A percentile compares a stretch with the other conserved stretches of the same genome.
These are phyloP conservation scores for Acanthisitta chloris DNA, from an alignment of 2,113 vertebrate species.

Conservation along the genomic window DNA sequence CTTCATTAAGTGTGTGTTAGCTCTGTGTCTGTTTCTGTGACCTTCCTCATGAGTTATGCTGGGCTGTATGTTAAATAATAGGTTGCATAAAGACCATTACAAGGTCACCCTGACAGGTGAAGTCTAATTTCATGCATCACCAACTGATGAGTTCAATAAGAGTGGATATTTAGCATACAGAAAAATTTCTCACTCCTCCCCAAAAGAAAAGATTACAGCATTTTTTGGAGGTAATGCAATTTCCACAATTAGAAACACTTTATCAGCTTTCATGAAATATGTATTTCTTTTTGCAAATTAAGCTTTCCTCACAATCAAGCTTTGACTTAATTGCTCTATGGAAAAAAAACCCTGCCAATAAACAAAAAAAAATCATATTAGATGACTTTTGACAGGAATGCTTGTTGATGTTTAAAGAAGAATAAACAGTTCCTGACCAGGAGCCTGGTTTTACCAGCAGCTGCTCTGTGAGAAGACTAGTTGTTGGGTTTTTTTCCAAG, in stretches of 20 bases:
- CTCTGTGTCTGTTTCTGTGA: neutral
- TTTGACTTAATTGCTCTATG: neutral
- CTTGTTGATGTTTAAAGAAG: neutral
- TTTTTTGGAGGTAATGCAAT: neutral
- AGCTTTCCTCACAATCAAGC: neutral
- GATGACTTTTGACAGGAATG: neutral
- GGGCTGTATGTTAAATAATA: neutral
- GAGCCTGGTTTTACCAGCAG: neutral
- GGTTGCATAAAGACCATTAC: neutral
- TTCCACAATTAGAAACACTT: neutral
- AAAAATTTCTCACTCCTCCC: neutral
- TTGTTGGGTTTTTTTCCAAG: neutral
- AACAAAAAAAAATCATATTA: neutral
- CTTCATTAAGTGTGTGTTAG: neutral
- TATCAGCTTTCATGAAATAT: neutral
- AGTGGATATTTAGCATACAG: neutral
- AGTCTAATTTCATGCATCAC: neutral
- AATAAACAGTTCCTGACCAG: neutral
- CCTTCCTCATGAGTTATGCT: neutral
- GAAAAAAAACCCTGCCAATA: neutral
- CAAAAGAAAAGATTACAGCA: neutral
- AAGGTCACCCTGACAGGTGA: neutral
- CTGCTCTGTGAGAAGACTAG: neutral
- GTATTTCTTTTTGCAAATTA: neutral
- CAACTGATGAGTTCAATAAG: neutral